Evolutionary conservation across 2,888 invertebrate genomes (phyloP).

Genomic region (Nycteola revayana): DNA sequence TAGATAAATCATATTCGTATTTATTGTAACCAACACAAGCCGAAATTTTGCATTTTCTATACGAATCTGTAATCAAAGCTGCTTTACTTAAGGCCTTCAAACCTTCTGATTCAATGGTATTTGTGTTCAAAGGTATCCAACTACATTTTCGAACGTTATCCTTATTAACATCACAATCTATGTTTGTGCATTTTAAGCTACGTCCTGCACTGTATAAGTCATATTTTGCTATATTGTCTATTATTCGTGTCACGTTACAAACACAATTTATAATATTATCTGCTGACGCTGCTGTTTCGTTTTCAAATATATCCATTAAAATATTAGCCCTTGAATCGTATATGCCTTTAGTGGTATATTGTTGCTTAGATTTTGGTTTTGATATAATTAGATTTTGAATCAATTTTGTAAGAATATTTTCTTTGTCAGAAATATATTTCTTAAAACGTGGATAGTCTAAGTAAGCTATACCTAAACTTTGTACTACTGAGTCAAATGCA

Average conservation of each 20-base stretch:
- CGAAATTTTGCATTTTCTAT: constrained; percentile 4
- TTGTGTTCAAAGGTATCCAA: constrained; percentile 6
- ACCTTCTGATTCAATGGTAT: constrained; percentile 5
- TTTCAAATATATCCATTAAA: constrained; percentile 5
- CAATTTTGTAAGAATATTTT: constrained; percentile 6
- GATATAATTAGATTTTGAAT: constrained; percentile 7
- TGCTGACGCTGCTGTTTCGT: constrained; percentile 4
- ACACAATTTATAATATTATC: constrained; percentile 5
- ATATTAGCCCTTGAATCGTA: constrained; percentile 6
- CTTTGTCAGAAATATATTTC: constrained; percentile 4
- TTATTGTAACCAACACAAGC: constrained; percentile 4
- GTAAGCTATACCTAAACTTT: constrained; percentile 7
- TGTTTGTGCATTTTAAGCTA: constrained; percentile 8
- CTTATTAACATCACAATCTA: constrained; percentile 7
- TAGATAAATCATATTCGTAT: constrained; percentile 3
- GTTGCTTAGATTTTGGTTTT: constrained; percentile 6
- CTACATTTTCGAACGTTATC: constrained; percentile 6
- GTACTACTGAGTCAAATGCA: constrained; percentile 8
- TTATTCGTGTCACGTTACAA: constrained; percentile 5
- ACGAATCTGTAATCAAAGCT: constrained; percentile 2
- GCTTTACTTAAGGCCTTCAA: constrained; percentile 4
- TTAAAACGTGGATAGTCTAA: constrained; percentile 5
- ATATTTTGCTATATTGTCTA: constrained; percentile 6
- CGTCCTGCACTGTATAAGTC: constrained; percentile 6
- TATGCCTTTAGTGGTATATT: constrained; percentile 5